These are phyloP conservation scores for Zosterops lateralis DNA, from an alignment of 2,113 vertebrate species.

Conservation along the genomic window DNA sequence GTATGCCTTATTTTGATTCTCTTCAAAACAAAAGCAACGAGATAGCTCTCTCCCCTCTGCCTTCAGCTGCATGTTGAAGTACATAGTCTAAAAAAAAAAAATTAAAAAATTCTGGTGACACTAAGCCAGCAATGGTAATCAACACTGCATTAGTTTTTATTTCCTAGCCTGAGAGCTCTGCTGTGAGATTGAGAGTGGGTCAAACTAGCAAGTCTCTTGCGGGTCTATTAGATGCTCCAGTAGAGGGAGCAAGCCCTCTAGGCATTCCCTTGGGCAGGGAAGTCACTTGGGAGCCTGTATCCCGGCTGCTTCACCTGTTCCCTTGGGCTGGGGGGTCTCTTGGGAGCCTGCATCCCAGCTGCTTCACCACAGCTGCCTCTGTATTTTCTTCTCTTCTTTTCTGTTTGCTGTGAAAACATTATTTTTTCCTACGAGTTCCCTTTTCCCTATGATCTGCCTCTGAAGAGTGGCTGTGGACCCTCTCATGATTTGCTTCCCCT, in stretches of 20 bases:
- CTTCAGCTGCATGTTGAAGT: background rate
- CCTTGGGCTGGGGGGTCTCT: background rate
- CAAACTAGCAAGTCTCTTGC: background rate
- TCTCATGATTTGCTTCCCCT: background rate
- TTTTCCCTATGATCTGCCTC: background rate
- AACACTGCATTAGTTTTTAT: background rate
- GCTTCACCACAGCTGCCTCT: background rate
- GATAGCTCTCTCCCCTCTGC: background rate
- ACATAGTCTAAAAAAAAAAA: no score
- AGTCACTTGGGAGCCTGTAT: background rate
- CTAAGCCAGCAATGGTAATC: background rate
- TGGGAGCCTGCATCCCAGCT: background rate
- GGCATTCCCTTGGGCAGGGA: background rate
- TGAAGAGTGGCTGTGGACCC: background rate
- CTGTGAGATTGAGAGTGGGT: background rate
- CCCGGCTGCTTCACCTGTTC: background rate
- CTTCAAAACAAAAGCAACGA: background rate
- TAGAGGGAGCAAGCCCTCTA: slow-evolving; percentile 33
- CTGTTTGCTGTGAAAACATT: background rate
- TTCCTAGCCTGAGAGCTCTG: background rate
- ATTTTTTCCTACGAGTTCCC: background rate
- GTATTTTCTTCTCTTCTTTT: background rate
- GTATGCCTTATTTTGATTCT: background rate
- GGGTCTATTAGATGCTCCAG: background rate
- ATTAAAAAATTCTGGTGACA: no score